Conservation (phyloP, 2,888 invertebrate genomes). For the Piscicola geometra region DNA sequence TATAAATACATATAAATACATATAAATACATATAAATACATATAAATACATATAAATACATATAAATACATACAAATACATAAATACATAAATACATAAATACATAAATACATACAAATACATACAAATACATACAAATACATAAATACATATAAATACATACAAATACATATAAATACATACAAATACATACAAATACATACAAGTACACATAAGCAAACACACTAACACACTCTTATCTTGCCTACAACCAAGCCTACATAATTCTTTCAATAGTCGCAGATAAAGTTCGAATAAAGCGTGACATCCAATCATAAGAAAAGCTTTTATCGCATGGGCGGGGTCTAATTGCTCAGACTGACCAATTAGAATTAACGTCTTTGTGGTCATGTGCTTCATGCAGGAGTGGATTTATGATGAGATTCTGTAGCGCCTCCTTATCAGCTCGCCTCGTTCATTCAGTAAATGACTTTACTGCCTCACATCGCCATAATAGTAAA, state of each 20-base stretch:
- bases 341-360: not conserved
- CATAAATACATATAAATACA: not conserved
- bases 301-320: conserved; percentile 1
- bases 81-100: not conserved
- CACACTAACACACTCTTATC: conserved; percentile 3
- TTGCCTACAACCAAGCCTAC: not conserved
- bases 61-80: no score
- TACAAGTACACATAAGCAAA: conserved; percentile 7
- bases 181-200: conserved; percentile 16
- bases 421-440: no score
- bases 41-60: no score
- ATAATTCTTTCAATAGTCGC: conserved; percentile 5
- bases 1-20: not conserved
- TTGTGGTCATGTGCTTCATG: not conserved
- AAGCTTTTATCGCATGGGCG: not conserved
- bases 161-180: conserved; percentile 3
- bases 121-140: not conserved
- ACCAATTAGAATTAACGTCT: not conserved
- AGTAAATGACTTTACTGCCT: no score
- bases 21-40: no score
- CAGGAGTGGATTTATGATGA: no score
- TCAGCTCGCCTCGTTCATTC: no score
- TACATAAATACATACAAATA: not conserved
- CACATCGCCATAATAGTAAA: no score
- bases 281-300: not conserved